Evolutionary conservation across 2,797 vertebrate genomes (phyloP).

Genomic region (Clarias laeviceps): DNA sequence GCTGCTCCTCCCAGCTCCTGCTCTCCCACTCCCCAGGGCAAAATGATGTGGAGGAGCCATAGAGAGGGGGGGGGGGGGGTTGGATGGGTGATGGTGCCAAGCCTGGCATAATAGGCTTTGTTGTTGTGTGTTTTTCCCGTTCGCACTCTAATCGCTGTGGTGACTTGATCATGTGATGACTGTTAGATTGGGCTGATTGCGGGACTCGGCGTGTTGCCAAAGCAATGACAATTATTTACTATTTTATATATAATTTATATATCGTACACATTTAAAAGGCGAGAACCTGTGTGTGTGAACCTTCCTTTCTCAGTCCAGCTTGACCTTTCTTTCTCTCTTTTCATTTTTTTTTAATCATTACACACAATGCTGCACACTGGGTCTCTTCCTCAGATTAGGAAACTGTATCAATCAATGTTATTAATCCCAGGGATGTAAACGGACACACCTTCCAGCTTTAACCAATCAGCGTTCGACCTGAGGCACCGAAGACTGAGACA

Average conservation of each 20-base stretch:
- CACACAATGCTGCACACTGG: neutral
- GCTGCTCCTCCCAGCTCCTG: conserved; percentile 9
- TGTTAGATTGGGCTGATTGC: conserved; percentile 50
- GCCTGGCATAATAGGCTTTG: conserved; percentile 57
- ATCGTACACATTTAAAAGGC: neutral
- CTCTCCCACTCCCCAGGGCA: conserved; percentile 5
- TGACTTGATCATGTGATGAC: conserved; percentile 53
- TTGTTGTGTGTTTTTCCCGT: conserved; percentile 42
- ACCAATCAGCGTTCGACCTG: neutral
- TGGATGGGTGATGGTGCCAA: neutral
- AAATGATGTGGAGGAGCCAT: neutral
- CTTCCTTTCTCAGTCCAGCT: neutral
- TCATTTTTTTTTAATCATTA: too few species aligned
- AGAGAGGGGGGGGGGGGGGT: neutral
- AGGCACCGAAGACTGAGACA: neutral
- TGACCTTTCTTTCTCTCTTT: neutral
- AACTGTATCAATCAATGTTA: neutral
- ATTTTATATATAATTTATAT: neutral
- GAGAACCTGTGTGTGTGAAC: neutral
- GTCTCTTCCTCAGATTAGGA: neutral
- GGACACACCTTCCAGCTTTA: neutral
- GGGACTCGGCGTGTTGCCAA: neutral
- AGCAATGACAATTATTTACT: neutral
- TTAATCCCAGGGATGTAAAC: neutral
- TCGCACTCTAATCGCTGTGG: conserved; percentile 45